These are phyloP conservation scores for Stomatorhinus walkeri DNA, from an alignment of 2,797 vertebrate species.

Conservation along the genomic window DNA sequence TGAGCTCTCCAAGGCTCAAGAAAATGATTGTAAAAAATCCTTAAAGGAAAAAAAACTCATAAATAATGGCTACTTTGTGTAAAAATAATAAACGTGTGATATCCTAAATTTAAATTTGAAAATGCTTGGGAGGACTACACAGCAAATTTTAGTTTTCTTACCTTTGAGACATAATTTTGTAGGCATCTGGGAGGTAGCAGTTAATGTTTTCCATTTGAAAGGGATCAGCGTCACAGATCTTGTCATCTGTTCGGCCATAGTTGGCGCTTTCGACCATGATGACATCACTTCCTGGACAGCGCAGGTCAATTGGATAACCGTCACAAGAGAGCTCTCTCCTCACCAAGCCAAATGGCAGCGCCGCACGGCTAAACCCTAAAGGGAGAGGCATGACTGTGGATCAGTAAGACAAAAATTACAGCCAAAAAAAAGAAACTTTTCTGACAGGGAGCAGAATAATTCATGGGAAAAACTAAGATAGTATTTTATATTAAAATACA, in stretches of 20 bases:
- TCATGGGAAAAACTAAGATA: not conserved
- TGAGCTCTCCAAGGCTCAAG: not conserved
- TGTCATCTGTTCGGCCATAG: constrained; percentile 97
- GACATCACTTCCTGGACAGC: constrained; percentile 97
- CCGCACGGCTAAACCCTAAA: constrained; percentile 89
- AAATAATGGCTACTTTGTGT: not conserved
- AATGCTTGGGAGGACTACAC: not conserved
- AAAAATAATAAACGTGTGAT: not conserved
- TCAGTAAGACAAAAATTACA: constrained; percentile 44
- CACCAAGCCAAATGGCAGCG: constrained; percentile 89
- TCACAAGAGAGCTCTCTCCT: constrained; percentile 95
- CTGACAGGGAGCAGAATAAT: constrained; percentile 27
- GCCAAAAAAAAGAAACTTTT: constrained; percentile 32
- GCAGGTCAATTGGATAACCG: constrained; percentile 95
- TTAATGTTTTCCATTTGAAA: constrained; percentile 99
- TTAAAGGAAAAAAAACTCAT: not conserved
- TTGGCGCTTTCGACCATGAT: constrained; percentile 99
- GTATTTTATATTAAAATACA: constrained; percentile 23
- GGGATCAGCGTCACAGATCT: constrained; percentile 97
- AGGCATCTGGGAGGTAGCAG: constrained; percentile 98
- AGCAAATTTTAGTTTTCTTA: constrained; percentile 44
- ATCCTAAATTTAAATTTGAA: not conserved
- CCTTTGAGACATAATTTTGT: constrained; percentile 99
- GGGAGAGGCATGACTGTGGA: constrained; percentile 25
- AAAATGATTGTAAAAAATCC: not conserved